A percentile compares a stretch with the other conserved stretches of the same genome.
phyloP scores from a whole-genome alignment of 2,113 vertebrate species.

The Etheostoma cragini region DNA sequence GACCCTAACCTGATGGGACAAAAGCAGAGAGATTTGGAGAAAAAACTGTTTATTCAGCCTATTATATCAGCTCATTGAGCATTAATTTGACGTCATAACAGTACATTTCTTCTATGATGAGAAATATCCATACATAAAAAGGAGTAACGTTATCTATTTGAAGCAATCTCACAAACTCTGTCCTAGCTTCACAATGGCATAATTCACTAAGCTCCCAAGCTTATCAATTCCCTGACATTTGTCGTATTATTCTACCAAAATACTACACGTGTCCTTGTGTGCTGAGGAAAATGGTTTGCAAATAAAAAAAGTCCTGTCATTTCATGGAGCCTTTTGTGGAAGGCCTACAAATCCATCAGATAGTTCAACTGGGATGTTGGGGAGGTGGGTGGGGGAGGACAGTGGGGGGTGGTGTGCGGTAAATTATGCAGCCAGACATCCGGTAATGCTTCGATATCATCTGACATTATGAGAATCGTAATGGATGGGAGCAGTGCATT shows the following conservation, averaged over 20 bases:
- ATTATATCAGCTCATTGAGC: not conserved
- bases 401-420: constrained; percentile 70
- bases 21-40: not conserved
- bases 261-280: constrained; percentile 34
- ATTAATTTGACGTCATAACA: not conserved
- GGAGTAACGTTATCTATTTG: not conserved
- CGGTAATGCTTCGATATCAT: constrained; percentile 89
- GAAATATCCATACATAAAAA: constrained; percentile 6
- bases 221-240: constrained; percentile 36
- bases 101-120: not conserved
- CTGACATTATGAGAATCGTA: constrained; percentile 90
- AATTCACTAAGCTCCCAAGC: constrained; percentile 26
- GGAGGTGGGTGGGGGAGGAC: not conserved
- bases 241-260: constrained; percentile 23
- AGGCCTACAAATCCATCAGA: constrained; percentile 80
- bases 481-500: constrained; percentile 90
- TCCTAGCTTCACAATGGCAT: not conserved
- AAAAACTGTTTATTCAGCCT: not conserved
- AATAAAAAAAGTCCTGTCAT: constrained; percentile 77
- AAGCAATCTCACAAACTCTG: constrained; percentile 20
- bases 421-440: constrained; percentile 89
- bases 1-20: not conserved
- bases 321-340: constrained; percentile 81
- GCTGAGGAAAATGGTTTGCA: constrained; percentile 9
- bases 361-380: constrained; percentile 31